Conservation (phyloP, 1,140 invertebrate genomes). For the Nylanderia fulva region DNA sequence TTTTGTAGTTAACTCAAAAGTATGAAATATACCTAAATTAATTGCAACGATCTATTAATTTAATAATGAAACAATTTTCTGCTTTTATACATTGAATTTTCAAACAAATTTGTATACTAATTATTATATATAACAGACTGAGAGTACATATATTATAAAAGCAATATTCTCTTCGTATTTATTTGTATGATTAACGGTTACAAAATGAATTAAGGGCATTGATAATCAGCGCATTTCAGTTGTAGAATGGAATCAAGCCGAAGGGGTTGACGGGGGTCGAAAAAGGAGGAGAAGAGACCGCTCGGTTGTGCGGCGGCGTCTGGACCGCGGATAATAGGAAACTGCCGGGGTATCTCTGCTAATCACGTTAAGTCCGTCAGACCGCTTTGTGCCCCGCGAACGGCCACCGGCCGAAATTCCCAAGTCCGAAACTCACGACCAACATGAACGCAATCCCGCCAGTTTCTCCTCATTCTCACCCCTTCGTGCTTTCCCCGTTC, state of each 20-base stretch:
- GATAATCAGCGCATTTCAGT: slow-evolving; percentile 68
- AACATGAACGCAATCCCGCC: slow-evolving; percentile 74
- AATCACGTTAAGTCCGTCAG: slow-evolving; percentile 84
- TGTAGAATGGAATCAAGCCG: slow-evolving; percentile 72
- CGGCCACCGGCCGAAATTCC: slow-evolving; percentile 79
- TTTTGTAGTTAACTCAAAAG: neutral
- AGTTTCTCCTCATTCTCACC: slow-evolving; percentile 69
- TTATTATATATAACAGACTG: neutral
- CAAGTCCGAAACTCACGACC: slow-evolving; percentile 76
- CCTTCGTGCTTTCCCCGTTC: slow-evolving; percentile 62
- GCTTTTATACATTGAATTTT: too few relatives aligned
- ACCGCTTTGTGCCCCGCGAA: slow-evolving; percentile 83
- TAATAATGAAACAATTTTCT: neutral
- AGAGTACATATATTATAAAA: neutral
- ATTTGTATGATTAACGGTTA: neutral
- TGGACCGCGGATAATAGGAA: slow-evolving; percentile 82
- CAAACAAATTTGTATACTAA: neutral
- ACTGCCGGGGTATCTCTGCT: slow-evolving; percentile 82
- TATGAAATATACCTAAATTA: neutral
- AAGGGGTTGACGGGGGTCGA: slow-evolving; percentile 73
- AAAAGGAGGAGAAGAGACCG: slow-evolving; percentile 71
- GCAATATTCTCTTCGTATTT: slow-evolving; percentile 1
- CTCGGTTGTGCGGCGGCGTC: slow-evolving; percentile 77
- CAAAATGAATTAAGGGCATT: slow-evolving; percentile 63
- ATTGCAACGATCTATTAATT: neutral